Conservation (phyloP, 2,113 vertebrate genomes). For the Uropsilus gracilis region DNA sequence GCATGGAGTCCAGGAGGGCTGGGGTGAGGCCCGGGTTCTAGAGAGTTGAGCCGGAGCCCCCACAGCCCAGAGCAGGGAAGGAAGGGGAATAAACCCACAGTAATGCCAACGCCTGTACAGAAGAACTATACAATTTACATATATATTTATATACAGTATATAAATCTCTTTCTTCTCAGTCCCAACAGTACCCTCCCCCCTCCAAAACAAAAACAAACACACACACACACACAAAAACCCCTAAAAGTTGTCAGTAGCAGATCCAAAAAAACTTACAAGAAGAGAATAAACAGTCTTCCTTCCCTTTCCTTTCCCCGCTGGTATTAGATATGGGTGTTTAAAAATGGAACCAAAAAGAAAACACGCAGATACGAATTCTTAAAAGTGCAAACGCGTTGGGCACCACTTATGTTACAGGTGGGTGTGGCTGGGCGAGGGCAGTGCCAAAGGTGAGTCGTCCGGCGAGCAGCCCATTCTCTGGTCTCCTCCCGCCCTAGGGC, state of each 20-base stretch:
- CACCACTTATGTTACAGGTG: conserved; percentile 79
- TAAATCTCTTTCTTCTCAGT: conserved; percentile 86
- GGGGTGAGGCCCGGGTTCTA: not conserved
- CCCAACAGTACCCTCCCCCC: conserved; percentile 69
- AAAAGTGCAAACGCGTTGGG: conserved; percentile 88
- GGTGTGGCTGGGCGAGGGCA: conserved; percentile 74
- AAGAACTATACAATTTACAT: conserved; percentile 92
- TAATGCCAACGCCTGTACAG: conserved; percentile 86
- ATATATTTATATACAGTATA: conserved; percentile 92
- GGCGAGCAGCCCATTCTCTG: conserved; percentile 55
- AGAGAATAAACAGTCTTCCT: conserved; percentile 56
- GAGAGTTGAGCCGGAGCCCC: not conserved
- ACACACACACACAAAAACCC: conserved; percentile 1
- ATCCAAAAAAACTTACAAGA: conserved; percentile 76
- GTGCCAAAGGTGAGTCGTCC: not conserved
- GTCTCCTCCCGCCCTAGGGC: conserved; percentile 64
- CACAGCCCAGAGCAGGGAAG: conserved; percentile 61
- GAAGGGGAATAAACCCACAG: conserved; percentile 71
- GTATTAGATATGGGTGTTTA: conserved; percentile 81
- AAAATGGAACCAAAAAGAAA: conserved; percentile 78
- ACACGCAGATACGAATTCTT: conserved; percentile 77
- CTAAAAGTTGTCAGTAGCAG: conserved; percentile 88
- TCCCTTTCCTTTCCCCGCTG: conserved; percentile 78
- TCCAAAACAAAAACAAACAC: not conserved
- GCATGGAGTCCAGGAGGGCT: not conserved